Conservation (phyloP, 2,113 vertebrate species). For the Anhinga anhinga region DNA sequence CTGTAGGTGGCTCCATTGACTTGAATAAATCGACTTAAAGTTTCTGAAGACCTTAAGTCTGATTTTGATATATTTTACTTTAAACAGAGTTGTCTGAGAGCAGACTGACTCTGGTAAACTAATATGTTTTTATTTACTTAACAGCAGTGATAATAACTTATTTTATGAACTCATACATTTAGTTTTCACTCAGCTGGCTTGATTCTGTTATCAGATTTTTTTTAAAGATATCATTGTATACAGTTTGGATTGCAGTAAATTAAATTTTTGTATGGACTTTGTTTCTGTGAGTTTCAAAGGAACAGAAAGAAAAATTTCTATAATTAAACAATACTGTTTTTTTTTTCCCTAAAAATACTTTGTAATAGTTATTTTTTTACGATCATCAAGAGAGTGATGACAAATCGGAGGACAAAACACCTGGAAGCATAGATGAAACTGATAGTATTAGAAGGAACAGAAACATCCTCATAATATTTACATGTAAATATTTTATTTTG, state of each 20-base stretch:
- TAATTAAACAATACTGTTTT: not conserved
- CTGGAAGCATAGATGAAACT: not conserved
- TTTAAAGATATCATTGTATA: not conserved
- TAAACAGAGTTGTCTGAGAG: not conserved
- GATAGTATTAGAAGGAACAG: not conserved
- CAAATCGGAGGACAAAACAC: not conserved
- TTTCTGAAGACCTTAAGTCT: not conserved
- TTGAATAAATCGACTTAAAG: not conserved
- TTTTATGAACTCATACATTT: not conserved
- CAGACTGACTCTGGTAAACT: not conserved
- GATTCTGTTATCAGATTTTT: not conserved
- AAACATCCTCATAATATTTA: not conserved
- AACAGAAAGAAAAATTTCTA: not conserved
- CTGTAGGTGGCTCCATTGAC: slow-evolving; percentile 17
- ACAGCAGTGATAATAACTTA: not conserved
- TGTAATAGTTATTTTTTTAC: not conserved
- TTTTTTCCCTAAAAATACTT: not conserved
- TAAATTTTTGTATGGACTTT: not conserved
- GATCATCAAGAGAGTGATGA: not conserved
- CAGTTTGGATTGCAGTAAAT: not conserved
- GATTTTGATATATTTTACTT: not conserved
- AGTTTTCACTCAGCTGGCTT: not conserved
- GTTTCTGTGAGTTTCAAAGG: slow-evolving; percentile 1
- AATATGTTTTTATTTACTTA: not conserved
- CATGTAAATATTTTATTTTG: not conserved